A percentile compares a stretch with the other conserved stretches of the same genome.
Evolutionary conservation across 2,113 vertebrate species (phyloP).

Genomic region (Pavo muticus): DNA sequence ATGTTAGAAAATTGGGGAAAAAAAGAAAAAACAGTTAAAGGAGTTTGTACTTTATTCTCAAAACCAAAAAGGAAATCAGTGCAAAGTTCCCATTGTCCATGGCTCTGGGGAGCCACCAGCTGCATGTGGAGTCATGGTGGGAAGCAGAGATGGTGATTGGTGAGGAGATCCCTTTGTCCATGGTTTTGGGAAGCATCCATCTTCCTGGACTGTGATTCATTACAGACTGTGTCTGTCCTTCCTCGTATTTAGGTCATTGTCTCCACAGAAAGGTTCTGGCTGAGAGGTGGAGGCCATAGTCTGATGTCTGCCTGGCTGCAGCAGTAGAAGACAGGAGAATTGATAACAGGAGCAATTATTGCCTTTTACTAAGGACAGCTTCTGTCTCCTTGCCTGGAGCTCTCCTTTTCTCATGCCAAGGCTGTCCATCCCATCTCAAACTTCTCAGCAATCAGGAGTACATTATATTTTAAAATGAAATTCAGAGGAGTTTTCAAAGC

Average conservation of each 20-base stretch:
- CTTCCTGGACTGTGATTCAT: background rate
- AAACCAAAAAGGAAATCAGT: background rate
- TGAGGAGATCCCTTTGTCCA: background rate
- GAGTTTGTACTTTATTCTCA: background rate
- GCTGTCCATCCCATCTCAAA: background rate
- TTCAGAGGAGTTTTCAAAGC: background rate
- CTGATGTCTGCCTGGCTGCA: background rate
- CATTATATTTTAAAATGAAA: background rate
- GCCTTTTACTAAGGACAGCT: background rate
- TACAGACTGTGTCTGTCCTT: background rate
- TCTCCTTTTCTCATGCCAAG: background rate
- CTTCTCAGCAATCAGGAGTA: background rate
- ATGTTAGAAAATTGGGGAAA: background rate
- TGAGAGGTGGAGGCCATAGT: background rate
- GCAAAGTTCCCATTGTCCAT: background rate
- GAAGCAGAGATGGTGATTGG: background rate
- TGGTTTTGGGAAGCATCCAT: background rate
- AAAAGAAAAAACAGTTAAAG: too few species aligned
- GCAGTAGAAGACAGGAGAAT: background rate
- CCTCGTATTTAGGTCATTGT: background rate
- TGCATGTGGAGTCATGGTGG: background rate
- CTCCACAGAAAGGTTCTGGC: background rate
- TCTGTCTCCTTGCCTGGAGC: too few species aligned
- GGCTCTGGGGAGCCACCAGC: background rate
- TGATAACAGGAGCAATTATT: background rate